These are phyloP conservation scores for Endotricha flammealis DNA, from an alignment of 2,888 invertebrate genomes.

Conservation along the genomic window DNA sequence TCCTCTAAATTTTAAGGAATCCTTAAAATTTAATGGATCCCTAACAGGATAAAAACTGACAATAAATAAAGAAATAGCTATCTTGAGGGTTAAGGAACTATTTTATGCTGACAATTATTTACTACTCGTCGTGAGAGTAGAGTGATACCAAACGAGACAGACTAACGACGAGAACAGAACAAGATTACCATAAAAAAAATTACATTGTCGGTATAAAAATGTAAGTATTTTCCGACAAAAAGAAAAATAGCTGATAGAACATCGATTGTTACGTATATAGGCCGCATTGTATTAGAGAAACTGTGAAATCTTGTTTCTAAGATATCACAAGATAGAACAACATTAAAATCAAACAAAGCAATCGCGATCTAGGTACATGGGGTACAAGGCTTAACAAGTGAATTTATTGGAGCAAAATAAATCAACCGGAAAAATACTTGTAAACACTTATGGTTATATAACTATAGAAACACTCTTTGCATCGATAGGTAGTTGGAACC, in stretches of 20 bases:
- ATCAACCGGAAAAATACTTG: constrained; percentile 27
- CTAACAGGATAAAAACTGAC: too few relatives aligned
- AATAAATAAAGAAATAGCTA: too few relatives aligned
- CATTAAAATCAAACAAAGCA: constrained; percentile 31
- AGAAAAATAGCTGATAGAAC: constrained; percentile 7
- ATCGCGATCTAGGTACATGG: constrained; percentile 33
- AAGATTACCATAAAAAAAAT: background rate
- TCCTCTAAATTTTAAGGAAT: too few relatives aligned
- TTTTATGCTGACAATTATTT: too few relatives aligned
- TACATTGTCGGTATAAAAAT: constrained; percentile 3
- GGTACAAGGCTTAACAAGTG: constrained; percentile 20
- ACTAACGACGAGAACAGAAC: too few relatives aligned
- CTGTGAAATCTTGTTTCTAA: constrained; percentile 11
- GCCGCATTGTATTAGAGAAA: constrained; percentile 12
- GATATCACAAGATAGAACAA: constrained; percentile 13
- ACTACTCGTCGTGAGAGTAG: too few relatives aligned
- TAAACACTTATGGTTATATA: too few relatives aligned
- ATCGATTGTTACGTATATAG: constrained; percentile 11
- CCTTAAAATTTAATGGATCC: too few relatives aligned
- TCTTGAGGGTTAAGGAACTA: too few relatives aligned
- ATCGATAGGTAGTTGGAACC: too few relatives aligned
- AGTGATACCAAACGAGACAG: too few relatives aligned
- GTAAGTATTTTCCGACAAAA: constrained; percentile 6
- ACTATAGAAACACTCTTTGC: too few relatives aligned
- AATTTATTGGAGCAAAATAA: constrained; percentile 35